Conservation (phyloP, 2,888 invertebrate species). For the Lasioglossum malachurum region DNA sequence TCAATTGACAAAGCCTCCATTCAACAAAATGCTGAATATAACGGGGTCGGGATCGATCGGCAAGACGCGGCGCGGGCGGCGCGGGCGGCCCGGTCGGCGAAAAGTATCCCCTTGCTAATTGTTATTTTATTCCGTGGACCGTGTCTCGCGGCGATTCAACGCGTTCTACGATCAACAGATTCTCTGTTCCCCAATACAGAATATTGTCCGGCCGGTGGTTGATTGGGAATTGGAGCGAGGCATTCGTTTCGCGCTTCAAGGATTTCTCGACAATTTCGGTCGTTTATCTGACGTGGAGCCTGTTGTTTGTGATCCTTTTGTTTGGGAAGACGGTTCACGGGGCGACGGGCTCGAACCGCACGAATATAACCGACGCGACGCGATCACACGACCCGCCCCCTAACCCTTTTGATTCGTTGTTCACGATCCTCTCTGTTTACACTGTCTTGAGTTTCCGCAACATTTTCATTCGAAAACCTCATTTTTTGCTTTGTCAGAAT, state of each 20-base stretch:
- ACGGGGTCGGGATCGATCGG: conserved; percentile 16
- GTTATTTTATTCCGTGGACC: conserved; percentile 36
- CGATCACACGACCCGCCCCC: background rate
- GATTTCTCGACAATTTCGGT: conserved; percentile 69
- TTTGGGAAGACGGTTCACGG: conserved; percentile 47
- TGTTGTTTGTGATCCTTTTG: conserved; percentile 60
- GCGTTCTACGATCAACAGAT: conserved; percentile 36
- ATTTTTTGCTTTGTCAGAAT: too few relatives aligned
- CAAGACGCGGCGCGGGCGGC: background rate
- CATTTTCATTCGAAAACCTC: background rate
- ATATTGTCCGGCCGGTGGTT: conserved; percentile 46
- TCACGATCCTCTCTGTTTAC: background rate
- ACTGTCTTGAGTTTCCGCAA: background rate
- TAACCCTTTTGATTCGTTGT: background rate
- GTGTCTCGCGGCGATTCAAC: conserved; percentile 19
- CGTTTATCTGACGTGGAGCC: conserved; percentile 59
- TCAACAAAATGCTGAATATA: background rate
- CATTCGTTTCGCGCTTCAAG: conserved; percentile 72
- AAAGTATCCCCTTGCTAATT: conserved; percentile 40
- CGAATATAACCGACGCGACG: background rate
- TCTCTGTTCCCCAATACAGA: conserved; percentile 51
- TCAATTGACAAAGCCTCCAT: background rate
- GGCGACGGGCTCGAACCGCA: conserved; percentile 8
- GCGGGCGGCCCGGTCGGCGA: too few relatives aligned
- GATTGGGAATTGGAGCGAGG: conserved; percentile 73